Evolutionary conservation across 2,113 vertebrate genomes (phyloP).

Genomic region (Ophiodon elongatus): DNA sequence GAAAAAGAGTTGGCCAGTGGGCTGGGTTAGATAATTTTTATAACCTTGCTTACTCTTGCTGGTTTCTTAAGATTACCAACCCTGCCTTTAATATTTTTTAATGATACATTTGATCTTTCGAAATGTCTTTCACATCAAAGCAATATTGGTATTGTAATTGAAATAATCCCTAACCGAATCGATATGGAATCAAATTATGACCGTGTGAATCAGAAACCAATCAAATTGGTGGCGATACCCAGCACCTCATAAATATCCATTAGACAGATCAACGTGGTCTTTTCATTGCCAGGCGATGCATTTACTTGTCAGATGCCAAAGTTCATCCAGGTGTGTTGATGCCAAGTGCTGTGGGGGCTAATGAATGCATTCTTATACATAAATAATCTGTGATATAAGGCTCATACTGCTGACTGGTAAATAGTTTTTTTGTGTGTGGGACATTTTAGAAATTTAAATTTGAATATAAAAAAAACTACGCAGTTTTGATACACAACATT

Average conservation of each 20-base stretch:
- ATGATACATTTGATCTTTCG: background rate
- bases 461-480: slow-evolving; percentile 7
- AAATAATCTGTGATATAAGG: slow-evolving; percentile 33
- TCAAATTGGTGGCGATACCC: background rate
- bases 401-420: slow-evolving; percentile 29
- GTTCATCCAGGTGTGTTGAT: slow-evolving; percentile 34
- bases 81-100: background rate
- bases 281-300: background rate
- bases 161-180: background rate
- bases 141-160: background rate
- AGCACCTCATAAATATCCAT: background rate
- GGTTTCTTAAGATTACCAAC: background rate
- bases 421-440: slow-evolving; percentile 33
- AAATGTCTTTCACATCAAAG: background rate
- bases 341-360: slow-evolving; percentile 31
- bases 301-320: background rate
- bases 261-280: background rate
- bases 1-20: background rate
- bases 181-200: background rate
- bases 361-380: slow-evolving; percentile 26
- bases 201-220: background rate
- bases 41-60: background rate
- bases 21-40: background rate
- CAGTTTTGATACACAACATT: slow-evolving; percentile 16
- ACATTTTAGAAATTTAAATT: slow-evolving; percentile 37